These are phyloP conservation scores for Baronia brevicornis DNA, from an alignment of 2,888 invertebrate species.

Conservation along the genomic window DNA sequence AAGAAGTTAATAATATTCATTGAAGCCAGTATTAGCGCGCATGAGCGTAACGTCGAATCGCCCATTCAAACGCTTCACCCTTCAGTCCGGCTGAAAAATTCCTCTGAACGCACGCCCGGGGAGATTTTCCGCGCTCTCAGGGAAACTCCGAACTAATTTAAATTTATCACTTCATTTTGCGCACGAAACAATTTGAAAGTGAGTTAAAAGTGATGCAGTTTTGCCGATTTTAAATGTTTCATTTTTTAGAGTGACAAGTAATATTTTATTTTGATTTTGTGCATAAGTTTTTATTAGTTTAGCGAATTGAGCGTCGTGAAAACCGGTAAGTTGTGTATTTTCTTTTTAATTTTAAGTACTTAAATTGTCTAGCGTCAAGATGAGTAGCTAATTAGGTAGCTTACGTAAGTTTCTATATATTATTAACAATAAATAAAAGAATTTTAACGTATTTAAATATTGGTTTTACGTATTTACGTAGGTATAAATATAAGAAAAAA, in stretches of 20 bases:
- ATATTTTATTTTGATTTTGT: conserved; percentile 9
- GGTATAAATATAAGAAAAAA: too few relatives aligned
- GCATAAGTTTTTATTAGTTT: conserved; percentile 5
- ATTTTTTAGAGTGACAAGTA: conserved; percentile 3
- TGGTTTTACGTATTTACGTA: too few relatives aligned
- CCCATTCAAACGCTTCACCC: conserved; percentile 53
- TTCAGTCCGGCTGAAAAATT: conserved; percentile 59
- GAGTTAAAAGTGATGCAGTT: conserved; percentile 13
- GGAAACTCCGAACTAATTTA: conserved; percentile 26
- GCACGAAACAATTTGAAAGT: conserved; percentile 32
- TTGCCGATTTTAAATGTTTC: conserved; percentile 3
- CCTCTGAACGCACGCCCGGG: conserved; percentile 50
- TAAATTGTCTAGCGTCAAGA: too few relatives aligned
- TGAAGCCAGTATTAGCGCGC: conserved; percentile 27
- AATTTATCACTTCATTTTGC: conserved; percentile 45
- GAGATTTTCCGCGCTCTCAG: conserved; percentile 39
- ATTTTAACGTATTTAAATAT: too few relatives aligned
- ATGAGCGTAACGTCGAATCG: conserved; percentile 42
- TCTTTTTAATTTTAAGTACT: too few relatives aligned
- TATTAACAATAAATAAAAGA: too few relatives aligned
- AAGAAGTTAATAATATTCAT: conserved; percentile 2
- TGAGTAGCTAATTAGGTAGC: too few relatives aligned
- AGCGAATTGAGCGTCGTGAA: not conserved
- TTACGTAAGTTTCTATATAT: too few relatives aligned
- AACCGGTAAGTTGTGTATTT: conserved; percentile 11